These are phyloP conservation scores for Eugnorisma glareosa DNA, from an alignment of 2,888 invertebrate genomes.

Conservation along the genomic window DNA sequence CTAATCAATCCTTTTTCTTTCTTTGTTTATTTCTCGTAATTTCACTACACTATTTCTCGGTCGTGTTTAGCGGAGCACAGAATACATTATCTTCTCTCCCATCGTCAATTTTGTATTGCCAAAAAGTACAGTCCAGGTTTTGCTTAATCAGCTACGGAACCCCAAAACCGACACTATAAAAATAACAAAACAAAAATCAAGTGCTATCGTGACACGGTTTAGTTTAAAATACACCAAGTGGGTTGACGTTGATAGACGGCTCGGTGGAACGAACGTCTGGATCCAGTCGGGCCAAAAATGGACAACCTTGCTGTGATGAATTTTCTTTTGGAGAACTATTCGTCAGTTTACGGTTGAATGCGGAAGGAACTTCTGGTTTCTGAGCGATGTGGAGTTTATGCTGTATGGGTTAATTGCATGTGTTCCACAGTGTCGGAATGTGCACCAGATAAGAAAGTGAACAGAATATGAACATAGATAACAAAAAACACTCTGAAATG, in stretches of 20 bases:
- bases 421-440: too few species aligned
- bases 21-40: neutral
- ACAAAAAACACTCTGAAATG: neutral
- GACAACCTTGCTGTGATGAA: conserved; percentile 47
- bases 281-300: conserved; percentile 66
- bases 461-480: neutral
- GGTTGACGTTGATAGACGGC: conserved; percentile 72
- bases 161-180: conserved; percentile 47
- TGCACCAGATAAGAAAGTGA: neutral
- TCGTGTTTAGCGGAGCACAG: neutral
- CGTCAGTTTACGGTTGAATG: conserved; percentile 21
- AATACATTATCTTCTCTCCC: neutral
- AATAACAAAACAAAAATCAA: conserved; percentile 55
- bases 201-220: conserved; percentile 64
- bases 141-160: too few species aligned
- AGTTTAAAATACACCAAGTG: conserved; percentile 68
- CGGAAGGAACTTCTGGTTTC: conserved; percentile 7
- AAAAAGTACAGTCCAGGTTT: neutral
- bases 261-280: conserved; percentile 57
- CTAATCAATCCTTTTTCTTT: too few species aligned
- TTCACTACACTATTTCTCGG: neutral
- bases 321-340: conserved; percentile 48
- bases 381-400: neutral
- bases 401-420: neutral
- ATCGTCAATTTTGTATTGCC: neutral